Evolutionary conservation across 2,888 invertebrate species (phyloP).

Genomic region (Drosophila lutescens): DNA sequence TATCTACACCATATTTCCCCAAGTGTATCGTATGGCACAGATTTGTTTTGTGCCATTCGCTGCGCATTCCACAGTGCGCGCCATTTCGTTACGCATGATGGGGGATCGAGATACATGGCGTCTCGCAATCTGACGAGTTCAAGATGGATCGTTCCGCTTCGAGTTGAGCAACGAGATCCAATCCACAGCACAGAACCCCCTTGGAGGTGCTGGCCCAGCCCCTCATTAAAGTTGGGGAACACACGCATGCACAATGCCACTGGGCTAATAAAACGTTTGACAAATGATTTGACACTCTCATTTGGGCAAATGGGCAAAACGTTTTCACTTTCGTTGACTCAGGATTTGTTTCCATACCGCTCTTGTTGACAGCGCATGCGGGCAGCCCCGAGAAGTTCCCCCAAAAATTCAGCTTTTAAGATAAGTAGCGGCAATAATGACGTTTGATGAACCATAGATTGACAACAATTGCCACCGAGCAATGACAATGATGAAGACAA

Average conservation of each 20-base stretch:
- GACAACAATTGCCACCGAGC: slow-evolving; percentile 55
- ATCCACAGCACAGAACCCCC: slow-evolving; percentile 49
- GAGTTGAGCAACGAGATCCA: slow-evolving; percentile 13
- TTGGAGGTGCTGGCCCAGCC: slow-evolving; percentile 33
- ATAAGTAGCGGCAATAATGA: slow-evolving; percentile 51
- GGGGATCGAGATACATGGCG: slow-evolving; percentile 36
- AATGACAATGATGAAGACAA: slow-evolving; percentile 43
- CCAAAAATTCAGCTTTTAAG: slow-evolving; percentile 37
- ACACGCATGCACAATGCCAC: slow-evolving; percentile 33
- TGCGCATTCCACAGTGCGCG: slow-evolving; percentile 68
- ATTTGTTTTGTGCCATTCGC: slow-evolving; percentile 54
- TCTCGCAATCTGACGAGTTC: slow-evolving; percentile 55
- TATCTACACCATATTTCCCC: neutral
- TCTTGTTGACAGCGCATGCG: slow-evolving; percentile 69
- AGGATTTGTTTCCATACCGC: slow-evolving; percentile 50
- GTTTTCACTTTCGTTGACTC: slow-evolving; percentile 48
- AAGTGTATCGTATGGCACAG: slow-evolving; percentile 21
- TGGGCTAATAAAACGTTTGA: slow-evolving; percentile 68
- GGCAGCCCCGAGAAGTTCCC: slow-evolving; percentile 33
- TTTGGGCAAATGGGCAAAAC: slow-evolving; percentile 57
- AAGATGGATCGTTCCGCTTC: slow-evolving; percentile 54
- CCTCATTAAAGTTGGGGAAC: slow-evolving; percentile 31
- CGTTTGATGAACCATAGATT: slow-evolving; percentile 55
- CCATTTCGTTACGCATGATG: slow-evolving; percentile 67
- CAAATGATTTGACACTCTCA: slow-evolving; percentile 75